Percentiles rank a stretch among this genome's conserved stretches.
These are phyloP conservation scores for Dolichomitus sp. DNA, from an alignment of 2,888 invertebrate species.

Conservation along the genomic window DNA sequence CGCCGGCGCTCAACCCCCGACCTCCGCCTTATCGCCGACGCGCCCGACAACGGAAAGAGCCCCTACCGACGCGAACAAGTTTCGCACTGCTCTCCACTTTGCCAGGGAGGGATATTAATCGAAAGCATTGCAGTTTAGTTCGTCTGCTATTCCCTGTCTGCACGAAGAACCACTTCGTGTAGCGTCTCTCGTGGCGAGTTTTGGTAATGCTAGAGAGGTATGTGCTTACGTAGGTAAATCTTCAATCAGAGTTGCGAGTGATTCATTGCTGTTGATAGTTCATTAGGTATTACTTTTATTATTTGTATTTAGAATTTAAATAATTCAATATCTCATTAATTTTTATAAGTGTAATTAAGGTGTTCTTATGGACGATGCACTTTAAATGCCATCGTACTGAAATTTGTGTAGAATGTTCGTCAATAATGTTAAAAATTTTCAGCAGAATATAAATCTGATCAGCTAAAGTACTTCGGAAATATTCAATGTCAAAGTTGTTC, in stretches of 20 bases:
- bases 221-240: neutral
- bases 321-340: too few species aligned
- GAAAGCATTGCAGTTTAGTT: conserved; percentile 25
- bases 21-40: conserved; percentile 49
- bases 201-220: neutral
- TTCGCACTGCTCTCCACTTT: conserved; percentile 14
- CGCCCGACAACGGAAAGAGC: conserved; percentile 32
- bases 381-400: too few species aligned
- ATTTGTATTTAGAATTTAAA: too few species aligned
- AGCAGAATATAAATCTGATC: too few species aligned
- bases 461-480: too few species aligned
- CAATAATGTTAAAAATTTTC: too few species aligned
- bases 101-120: conserved; percentile 31
- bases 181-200: neutral
- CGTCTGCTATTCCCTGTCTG: conserved; percentile 12
- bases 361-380: too few species aligned
- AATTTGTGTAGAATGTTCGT: too few species aligned
- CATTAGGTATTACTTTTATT: too few species aligned
- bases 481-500: too few species aligned
- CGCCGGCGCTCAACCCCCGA: conserved; percentile 1
- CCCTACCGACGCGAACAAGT: conserved; percentile 32
- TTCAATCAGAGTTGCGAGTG: neutral
- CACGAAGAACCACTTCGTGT: neutral
- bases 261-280: neutral
- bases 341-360: too few species aligned